phyloP scores from a whole-genome alignment of 1,140 invertebrate species.

The Planococcus citri region DNA sequence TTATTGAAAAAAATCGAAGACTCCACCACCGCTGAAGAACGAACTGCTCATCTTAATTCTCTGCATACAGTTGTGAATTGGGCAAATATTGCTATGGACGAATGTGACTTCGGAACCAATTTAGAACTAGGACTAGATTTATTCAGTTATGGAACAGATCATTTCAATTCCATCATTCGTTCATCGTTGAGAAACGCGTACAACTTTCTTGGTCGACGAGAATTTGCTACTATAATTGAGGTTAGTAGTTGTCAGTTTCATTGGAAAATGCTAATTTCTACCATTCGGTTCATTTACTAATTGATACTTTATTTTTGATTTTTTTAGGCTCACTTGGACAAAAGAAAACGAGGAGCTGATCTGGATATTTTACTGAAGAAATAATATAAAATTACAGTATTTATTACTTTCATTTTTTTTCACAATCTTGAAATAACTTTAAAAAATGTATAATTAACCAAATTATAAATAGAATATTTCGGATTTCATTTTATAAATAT shows the following conservation, averaged over 20 bases:
- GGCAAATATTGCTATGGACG: conserved; percentile 79
- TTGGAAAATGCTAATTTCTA: background rate
- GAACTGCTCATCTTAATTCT: conserved; percentile 43
- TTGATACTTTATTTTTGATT: conserved; percentile 22
- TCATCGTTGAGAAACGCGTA: conserved; percentile 63
- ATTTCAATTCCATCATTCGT: conserved; percentile 50
- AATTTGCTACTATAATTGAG: conserved; percentile 59
- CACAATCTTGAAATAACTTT: no score
- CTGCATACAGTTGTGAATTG: conserved; percentile 62
- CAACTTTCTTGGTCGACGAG: conserved; percentile 52
- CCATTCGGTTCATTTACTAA: background rate
- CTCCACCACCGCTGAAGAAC: conserved; percentile 1
- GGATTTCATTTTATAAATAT: no score
- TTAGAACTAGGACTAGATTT: conserved; percentile 77
- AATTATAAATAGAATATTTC: background rate
- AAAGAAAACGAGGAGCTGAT: conserved; percentile 39
- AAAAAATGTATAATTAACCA: background rate
- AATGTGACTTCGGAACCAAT: conserved; percentile 86
- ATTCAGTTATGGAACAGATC: conserved; percentile 57
- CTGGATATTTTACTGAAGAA: conserved; percentile 31
- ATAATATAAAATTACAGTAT: background rate
- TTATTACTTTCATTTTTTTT: background rate
- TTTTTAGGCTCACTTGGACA: conserved; percentile 44
- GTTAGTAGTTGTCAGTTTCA: conserved; percentile 27
- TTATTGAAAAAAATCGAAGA: conserved; percentile 7